A percentile compares a stretch with the other conserved stretches of the same genome.
These are phyloP conservation scores for Triplophysa rosa DNA, from an alignment of 2,113 vertebrate species.

Conservation along the genomic window DNA sequence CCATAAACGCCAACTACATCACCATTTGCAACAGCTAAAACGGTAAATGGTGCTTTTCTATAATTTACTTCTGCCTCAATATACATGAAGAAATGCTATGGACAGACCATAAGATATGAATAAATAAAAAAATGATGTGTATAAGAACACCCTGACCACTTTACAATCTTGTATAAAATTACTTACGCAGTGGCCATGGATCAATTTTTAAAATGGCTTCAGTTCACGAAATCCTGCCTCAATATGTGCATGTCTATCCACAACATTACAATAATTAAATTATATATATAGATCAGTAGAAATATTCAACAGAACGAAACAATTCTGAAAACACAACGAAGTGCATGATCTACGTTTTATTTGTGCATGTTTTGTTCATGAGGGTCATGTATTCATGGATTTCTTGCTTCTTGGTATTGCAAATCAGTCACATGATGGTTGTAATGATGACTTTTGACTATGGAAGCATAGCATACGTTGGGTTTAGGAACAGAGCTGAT, in stretches of 20 bases:
- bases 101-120: not conserved
- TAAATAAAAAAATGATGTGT: not conserved
- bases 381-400: too few relatives aligned
- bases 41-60: not conserved
- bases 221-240: conserved; percentile 1
- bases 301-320: not conserved
- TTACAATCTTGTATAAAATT: not conserved
- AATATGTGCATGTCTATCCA: not conserved
- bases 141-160: not conserved
- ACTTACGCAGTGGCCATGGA: not conserved
- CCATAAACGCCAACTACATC: conserved; percentile 2
- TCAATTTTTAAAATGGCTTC: not conserved
- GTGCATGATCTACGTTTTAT: not conserved
- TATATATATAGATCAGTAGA: not conserved
- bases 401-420: too few relatives aligned
- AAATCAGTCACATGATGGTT: too few relatives aligned
- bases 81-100: not conserved
- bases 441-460: too few relatives aligned
- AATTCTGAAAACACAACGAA: not conserved
- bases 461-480: too few relatives aligned
- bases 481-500: not conserved
- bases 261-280: not conserved
- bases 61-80: not conserved
- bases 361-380: not conserved
- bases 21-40: conserved; percentile 1